phyloP scores from a whole-genome alignment of 2,113 vertebrate species.

The Apus apus region DNA sequence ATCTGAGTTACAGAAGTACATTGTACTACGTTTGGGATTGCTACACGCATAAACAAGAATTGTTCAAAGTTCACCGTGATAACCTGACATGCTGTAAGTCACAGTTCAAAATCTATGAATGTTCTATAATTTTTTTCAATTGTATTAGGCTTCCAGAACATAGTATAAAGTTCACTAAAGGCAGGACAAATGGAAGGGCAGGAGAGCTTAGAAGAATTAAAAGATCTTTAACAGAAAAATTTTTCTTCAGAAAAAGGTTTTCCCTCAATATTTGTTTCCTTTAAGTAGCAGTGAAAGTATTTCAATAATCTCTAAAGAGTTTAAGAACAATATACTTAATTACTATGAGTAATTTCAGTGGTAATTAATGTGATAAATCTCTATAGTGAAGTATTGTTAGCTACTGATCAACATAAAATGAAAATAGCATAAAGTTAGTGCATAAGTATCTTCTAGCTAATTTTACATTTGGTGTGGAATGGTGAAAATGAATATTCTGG shows the following conservation, averaged over 20 bases:
- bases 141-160: background rate
- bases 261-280: conserved; percentile 65
- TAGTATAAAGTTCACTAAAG: background rate
- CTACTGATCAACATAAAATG: conserved; percentile 71
- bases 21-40: background rate
- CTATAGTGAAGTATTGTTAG: conserved; percentile 73
- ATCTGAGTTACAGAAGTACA: background rate
- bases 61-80: background rate
- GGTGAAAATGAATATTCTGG: background rate
- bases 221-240: background rate
- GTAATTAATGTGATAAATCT: conserved; percentile 81
- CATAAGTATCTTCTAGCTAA: background rate
- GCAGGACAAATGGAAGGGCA: background rate
- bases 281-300: conserved; percentile 64
- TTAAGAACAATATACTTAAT: conserved; percentile 81
- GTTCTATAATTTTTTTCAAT: background rate
- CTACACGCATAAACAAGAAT: background rate
- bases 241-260: conserved; percentile 1
- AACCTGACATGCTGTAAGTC: background rate
- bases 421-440: conserved; percentile 30
- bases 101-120: background rate
- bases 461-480: background rate
- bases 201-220: background rate
- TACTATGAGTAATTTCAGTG: conserved; percentile 77
- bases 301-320: conserved; percentile 77